Evolutionary conservation across 2,888 invertebrate species (phyloP).

Genomic region (Eupelmus urozonus): DNA sequence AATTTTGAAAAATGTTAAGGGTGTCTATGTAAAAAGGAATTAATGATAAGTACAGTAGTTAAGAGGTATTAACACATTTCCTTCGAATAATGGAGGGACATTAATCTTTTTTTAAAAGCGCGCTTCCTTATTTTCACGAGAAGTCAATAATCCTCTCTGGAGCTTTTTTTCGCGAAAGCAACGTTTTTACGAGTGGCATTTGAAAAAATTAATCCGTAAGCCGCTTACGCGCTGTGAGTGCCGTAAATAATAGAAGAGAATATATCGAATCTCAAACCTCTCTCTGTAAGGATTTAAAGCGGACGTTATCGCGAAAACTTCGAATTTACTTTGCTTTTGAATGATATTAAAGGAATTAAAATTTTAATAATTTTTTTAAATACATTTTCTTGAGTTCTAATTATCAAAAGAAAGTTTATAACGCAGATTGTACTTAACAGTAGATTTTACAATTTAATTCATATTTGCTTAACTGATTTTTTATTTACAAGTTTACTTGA

Average conservation of each 20-base stretch:
- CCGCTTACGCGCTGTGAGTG: conserved; percentile 44
- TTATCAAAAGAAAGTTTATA: no score
- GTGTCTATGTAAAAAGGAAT: no score
- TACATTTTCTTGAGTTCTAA: no score
- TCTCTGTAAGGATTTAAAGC: conserved; percentile 19
- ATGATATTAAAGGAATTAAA: neutral
- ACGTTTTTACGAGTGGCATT: conserved; percentile 42
- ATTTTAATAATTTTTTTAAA: neutral
- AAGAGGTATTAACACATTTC: no score
- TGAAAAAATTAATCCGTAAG: conserved; percentile 55
- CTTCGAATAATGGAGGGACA: no score
- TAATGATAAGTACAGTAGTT: no score
- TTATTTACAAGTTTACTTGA: no score
- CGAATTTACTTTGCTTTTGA: neutral
- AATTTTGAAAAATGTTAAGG: no score
- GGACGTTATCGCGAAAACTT: neutral
- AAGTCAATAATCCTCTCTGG: conserved; percentile 43
- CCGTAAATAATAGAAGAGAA: conserved; percentile 56
- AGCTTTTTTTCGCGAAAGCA: conserved; percentile 29
- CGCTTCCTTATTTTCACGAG: conserved; percentile 45
- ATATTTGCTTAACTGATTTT: no score
- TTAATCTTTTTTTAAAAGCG: conserved; percentile 26
- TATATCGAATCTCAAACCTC: conserved; percentile 33
- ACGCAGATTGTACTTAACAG: no score
- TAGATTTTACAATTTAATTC: no score